Base-by-base conservation (phyloP, 2,113 vertebrate species). In the Glaucidium brasilianum region DNA sequence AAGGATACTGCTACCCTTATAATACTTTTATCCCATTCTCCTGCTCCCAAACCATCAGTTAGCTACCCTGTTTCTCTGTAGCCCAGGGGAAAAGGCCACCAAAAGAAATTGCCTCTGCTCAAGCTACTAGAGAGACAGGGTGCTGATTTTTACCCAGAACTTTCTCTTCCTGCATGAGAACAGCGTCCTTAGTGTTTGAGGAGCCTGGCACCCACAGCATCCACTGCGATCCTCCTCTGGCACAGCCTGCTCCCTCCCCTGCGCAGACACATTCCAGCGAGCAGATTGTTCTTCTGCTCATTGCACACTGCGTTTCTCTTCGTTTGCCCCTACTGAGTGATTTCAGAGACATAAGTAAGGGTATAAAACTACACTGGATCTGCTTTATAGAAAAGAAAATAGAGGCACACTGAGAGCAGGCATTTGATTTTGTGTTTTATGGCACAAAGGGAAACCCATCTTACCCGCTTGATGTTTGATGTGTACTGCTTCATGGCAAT, bases 401-500 rank as follows among this genome's bases (percentile, higher is more conserved):
- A 6, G 18, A 64, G 27, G 52, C 27, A 49, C 29, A 5, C 17
- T 1, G 11, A 50, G 9, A 75, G 49, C 29, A 59, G 43, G 47
- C 1, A 0, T 21, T 53, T 26, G 13, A 12, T 6, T 34, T 81
- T 17, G 27, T 5, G 5, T 26, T n/a, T 5, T n/a, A 4, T 2
- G 22, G 41, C n/a, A 32, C 49, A n/a, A 71, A 60, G 35, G 63
- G 39, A 58, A 72, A 82, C 35, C 76, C 22, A 9, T 11, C 81
- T 98, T 79, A 99, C 98, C 98, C 96, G 94, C 90, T 98, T 98
- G 96, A 99, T 97, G 58, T 97, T 99, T 55, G 98, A 98, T 0
- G 98, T 99, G 78, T 99, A 99, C 71, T 99, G 98, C 93, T 98
- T 99, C 98, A 99, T 99, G 66, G 98, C 98, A 2, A 99, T 98